phyloP scores from a whole-genome alignment of 37 sponge, comb jelly and placozoan genomes.

The Chondrosia reniformis region DNA sequence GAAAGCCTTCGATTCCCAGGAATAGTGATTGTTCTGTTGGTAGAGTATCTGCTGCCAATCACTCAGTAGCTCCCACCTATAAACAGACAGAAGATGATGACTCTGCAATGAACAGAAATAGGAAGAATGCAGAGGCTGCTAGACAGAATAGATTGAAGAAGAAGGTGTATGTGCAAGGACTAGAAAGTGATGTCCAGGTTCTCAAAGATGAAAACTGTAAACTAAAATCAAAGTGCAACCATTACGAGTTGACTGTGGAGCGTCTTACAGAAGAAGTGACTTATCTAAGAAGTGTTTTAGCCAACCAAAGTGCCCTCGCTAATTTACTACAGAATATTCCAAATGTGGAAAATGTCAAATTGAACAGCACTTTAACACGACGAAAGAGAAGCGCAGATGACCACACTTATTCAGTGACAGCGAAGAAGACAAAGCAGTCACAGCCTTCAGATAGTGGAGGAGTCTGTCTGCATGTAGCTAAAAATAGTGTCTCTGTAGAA shows the following conservation, averaged over 20 bases:
- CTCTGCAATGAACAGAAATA: constrained; percentile 22
- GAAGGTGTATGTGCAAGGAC: constrained; percentile 46
- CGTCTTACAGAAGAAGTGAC: constrained; percentile 49
- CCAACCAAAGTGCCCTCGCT: constrained; percentile 62
- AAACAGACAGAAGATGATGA: background rate
- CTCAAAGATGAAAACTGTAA: constrained; percentile 42
- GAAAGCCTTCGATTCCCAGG: too few species aligned
- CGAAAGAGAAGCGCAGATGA: background rate
- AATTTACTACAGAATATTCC: constrained; percentile 61
- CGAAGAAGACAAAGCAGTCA: background rate
- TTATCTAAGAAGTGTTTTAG: constrained; percentile 62
- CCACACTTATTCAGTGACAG: background rate
- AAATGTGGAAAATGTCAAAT: constrained; percentile 28
- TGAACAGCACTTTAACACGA: constrained; percentile 41
- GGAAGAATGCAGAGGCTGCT: constrained; percentile 73
- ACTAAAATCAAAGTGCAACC: constrained; percentile 35
- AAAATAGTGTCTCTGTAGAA: constrained; percentile 61
- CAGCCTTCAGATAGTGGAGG: constrained; percentile 21
- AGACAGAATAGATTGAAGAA: constrained; percentile 64
- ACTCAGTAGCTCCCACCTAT: too few species aligned
- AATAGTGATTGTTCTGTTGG: background rate
- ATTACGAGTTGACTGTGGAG: constrained; percentile 7
- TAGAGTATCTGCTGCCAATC: background rate
- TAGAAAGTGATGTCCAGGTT: constrained; percentile 37
- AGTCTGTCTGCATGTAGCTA: constrained; percentile 74